Evolutionary conservation across 2,888 invertebrate species (phyloP).

Genomic region (Spisula subtruncata): DNA sequence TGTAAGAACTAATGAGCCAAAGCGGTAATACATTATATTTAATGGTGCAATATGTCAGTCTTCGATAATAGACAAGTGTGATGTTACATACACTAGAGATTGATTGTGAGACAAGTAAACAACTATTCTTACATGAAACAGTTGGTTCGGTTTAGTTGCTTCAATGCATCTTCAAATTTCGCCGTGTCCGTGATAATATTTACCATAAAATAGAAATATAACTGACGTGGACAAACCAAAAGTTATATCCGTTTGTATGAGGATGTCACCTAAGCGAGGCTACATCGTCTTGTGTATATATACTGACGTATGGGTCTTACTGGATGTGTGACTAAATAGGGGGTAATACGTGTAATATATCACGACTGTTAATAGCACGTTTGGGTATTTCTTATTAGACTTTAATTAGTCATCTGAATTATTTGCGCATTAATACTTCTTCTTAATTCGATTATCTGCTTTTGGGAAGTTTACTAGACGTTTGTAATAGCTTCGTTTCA

Average conservation of each 20-base stretch:
- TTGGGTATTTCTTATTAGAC: not conserved
- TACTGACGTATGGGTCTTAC: conserved; percentile 47
- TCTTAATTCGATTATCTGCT: not conserved
- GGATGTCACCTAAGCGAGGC: conserved; percentile 52
- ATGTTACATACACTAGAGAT: not conserved
- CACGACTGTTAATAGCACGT: no score
- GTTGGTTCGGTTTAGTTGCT: no score
- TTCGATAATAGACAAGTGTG: not conserved
- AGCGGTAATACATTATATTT: not conserved
- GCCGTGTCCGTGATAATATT: no score
- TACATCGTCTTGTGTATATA: conserved; percentile 51
- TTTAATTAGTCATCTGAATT: not conserved
- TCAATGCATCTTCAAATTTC: no score
- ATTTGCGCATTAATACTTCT: not conserved
- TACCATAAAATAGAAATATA: no score
- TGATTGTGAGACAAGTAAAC: not conserved
- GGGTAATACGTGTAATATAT: no score
- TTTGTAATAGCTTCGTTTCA: not conserved
- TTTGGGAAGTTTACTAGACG: no score
- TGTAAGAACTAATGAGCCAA: not conserved
- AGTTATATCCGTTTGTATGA: conserved; percentile 5
- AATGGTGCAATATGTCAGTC: not conserved
- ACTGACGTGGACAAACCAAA: conserved; percentile 45
- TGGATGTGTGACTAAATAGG: not conserved
- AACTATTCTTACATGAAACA: no score